phyloP scores from a whole-genome alignment of 2,797 vertebrate genomes.

The Notamacropus eugenii region DNA sequence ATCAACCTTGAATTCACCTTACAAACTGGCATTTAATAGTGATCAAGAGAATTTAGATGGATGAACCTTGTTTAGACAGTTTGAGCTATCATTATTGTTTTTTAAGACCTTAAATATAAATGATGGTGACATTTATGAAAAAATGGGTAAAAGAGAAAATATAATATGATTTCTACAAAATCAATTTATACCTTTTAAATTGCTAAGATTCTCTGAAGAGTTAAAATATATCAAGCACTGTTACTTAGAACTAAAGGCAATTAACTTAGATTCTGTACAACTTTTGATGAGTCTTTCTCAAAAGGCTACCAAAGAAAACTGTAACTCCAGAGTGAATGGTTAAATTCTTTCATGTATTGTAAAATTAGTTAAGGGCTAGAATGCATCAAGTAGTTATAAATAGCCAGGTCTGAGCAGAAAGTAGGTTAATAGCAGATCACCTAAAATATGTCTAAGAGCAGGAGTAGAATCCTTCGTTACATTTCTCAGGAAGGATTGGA shows the following conservation, averaged over 20 bases:
- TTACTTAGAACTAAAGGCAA: neutral
- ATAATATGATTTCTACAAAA: conserved; percentile 41
- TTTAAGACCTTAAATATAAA: no score
- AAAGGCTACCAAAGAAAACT: conserved; percentile 16
- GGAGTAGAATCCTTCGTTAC: conserved; percentile 29
- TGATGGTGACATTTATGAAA: neutral
- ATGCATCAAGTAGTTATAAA: conserved; percentile 35
- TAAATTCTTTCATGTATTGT: conserved; percentile 36
- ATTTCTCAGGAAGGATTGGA: neutral
- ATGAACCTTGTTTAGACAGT: neutral
- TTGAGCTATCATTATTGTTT: neutral
- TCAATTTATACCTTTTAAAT: conserved; percentile 8
- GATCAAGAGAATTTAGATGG: neutral
- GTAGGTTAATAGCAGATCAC: conserved; percentile 9
- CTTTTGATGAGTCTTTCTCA: conserved; percentile 29
- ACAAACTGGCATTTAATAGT: neutral
- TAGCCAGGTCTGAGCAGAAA: neutral
- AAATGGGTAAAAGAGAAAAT: neutral
- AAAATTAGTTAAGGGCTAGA: conserved; percentile 27
- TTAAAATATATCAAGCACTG: conserved; percentile 41
- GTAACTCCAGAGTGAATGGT: neutral
- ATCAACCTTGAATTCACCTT: neutral
- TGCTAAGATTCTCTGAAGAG: conserved; percentile 36
- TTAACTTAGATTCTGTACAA: conserved; percentile 41
- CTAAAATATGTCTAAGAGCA: neutral